Percentiles rank a stretch among this genome's conserved stretches.
These are phyloP conservation scores for Barnardius zonarius DNA, from an alignment of 2,113 vertebrate species.

Conservation along the genomic window DNA sequence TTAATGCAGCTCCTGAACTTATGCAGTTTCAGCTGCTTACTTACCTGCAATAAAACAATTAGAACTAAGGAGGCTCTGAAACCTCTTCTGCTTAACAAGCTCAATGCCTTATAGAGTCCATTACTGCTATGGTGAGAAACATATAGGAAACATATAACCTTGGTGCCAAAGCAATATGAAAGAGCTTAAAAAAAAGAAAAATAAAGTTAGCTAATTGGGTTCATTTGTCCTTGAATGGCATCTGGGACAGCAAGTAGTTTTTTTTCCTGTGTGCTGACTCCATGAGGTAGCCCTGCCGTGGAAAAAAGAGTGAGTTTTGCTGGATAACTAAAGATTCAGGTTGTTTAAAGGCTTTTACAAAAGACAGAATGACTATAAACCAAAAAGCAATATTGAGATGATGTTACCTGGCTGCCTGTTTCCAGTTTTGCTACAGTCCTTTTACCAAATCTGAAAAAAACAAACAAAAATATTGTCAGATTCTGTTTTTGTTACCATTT, in stretches of 20 bases:
- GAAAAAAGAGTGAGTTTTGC: background rate
- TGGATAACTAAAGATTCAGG: background rate
- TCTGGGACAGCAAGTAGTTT: background rate
- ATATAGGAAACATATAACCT: background rate
- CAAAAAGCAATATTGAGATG: background rate
- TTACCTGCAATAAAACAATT: constrained; percentile 25
- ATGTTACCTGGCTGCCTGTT: background rate
- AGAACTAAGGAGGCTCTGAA: constrained; percentile 13
- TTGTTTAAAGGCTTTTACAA: background rate
- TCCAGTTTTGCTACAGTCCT: background rate
- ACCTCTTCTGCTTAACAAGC: constrained; percentile 25
- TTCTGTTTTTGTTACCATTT: constrained; percentile 28
- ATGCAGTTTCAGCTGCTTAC: background rate
- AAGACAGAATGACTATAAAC: background rate
- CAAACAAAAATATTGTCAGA: background rate
- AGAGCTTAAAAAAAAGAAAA: background rate
- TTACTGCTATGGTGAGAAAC: background rate
- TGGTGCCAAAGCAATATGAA: background rate
- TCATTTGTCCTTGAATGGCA: background rate
- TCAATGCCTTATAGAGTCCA: background rate
- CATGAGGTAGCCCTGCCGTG: background rate
- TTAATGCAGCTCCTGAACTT: constrained; percentile 16
- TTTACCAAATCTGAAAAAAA: background rate
- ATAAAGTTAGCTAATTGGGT: background rate
- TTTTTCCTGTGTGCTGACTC: background rate